phyloP scores from a whole-genome alignment of 2,888 invertebrate species.

The Chalcosyrphus nemorum region DNA sequence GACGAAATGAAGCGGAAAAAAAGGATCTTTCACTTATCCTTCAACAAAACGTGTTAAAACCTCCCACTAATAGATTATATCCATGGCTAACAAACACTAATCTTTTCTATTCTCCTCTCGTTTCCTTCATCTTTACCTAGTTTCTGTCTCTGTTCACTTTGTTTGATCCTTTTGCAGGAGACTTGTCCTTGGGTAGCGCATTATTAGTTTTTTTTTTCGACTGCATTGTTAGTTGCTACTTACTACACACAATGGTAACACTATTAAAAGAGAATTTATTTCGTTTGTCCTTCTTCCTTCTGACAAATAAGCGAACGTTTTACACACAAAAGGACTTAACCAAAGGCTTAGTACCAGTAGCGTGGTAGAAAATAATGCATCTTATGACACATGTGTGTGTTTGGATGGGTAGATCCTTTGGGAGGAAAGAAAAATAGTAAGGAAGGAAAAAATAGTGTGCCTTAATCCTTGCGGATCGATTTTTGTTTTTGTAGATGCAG shows the following conservation, averaged over 20 bases:
- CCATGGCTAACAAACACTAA: conserved; percentile 50
- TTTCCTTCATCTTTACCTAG: conserved; percentile 30
- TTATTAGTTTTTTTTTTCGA: neutral
- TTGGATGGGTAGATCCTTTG: neutral
- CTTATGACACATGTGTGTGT: neutral
- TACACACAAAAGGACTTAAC: conserved; percentile 60
- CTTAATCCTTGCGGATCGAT: conserved; percentile 1
- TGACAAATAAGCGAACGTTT: conserved; percentile 62
- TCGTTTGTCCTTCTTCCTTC: conserved; percentile 52
- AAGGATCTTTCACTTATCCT: conserved; percentile 41
- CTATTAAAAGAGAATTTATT: conserved; percentile 69
- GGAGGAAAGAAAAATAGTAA: neutral
- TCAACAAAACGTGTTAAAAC: conserved; percentile 64
- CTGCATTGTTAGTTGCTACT: conserved; percentile 63
- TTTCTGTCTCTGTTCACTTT: conserved; percentile 16
- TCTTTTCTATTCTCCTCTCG: conserved; percentile 15
- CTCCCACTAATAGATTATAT: conserved; percentile 63
- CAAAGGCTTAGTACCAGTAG: neutral
- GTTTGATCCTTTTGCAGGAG: conserved; percentile 56
- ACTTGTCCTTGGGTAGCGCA: conserved; percentile 8
- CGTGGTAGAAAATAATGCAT: conserved; percentile 1
- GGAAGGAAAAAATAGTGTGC: neutral
- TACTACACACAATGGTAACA: conserved; percentile 61
- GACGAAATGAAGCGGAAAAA: neutral
- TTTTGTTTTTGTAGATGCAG: neutral